These are phyloP conservation scores for Nudaria mundana DNA, from an alignment of 2,888 invertebrate species.

Conservation along the genomic window DNA sequence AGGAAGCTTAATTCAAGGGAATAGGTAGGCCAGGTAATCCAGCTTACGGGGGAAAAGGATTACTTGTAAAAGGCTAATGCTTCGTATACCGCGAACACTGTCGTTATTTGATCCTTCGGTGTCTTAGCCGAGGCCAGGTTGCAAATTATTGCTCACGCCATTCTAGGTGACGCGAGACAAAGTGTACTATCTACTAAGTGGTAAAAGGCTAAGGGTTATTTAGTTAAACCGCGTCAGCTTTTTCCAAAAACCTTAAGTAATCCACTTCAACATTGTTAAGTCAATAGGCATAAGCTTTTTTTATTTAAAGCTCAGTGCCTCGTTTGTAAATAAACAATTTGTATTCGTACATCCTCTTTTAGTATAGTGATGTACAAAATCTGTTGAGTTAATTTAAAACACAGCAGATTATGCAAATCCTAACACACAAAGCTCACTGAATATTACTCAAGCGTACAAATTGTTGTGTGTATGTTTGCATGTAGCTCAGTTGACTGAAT, in stretches of 20 bases:
- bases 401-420: not conserved
- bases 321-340: too few relatives aligned
- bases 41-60: slow-evolving; percentile 67
- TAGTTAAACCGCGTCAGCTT: too few relatives aligned
- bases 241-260: too few relatives aligned
- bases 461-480: too few relatives aligned
- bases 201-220: slow-evolving; percentile 55
- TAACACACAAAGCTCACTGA: not conserved
- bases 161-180: slow-evolving; percentile 50
- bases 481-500: not conserved
- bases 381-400: not conserved
- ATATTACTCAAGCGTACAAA: not conserved
- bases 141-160: slow-evolving; percentile 65
- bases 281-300: too few relatives aligned
- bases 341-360: not conserved
- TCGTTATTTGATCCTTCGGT: slow-evolving; percentile 61
- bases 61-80: slow-evolving; percentile 67
- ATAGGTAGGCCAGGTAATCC: slow-evolving; percentile 69
- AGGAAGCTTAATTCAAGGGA: slow-evolving; percentile 57
- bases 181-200: slow-evolving; percentile 43
- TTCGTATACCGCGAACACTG: slow-evolving; percentile 47
- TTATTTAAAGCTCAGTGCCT: too few relatives aligned
- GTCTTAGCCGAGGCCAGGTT: slow-evolving; percentile 53
- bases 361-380: not conserved
- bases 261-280: too few relatives aligned